Percentiles rank a stretch among this genome's conserved stretches.
These are phyloP conservation scores for Nyctibius grandis DNA, from an alignment of 2,797 vertebrate species.

Conservation along the genomic window DNA sequence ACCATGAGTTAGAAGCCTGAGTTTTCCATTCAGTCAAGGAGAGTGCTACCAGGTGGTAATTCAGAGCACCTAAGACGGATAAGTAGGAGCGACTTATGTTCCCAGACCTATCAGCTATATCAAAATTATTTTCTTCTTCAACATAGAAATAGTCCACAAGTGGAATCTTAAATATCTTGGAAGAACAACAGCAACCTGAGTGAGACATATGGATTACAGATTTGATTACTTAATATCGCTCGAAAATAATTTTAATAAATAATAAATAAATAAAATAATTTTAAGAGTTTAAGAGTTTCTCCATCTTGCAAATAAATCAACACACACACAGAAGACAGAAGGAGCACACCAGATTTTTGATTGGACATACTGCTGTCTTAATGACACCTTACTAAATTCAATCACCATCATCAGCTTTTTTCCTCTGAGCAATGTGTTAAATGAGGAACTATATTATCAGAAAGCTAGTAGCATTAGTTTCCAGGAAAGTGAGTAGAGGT, in stretches of 20 bases:
- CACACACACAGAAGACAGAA: neutral
- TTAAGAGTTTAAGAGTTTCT: neutral
- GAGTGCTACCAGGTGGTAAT: neutral
- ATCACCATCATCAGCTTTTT: neutral
- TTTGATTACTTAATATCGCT: neutral
- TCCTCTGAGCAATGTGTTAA: neutral
- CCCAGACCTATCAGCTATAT: neutral
- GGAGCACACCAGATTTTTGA: neutral
- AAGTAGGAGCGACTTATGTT: neutral
- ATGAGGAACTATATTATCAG: neutral
- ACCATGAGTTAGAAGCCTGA: neutral
- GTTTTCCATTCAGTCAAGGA: neutral
- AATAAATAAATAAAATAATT: too few relatives aligned
- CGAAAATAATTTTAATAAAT: neutral
- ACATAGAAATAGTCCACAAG: neutral
- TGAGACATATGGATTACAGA: neutral
- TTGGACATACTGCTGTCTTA: neutral
- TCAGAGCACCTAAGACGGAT: neutral
- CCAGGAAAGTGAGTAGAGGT: neutral
- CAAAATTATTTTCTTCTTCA: neutral
- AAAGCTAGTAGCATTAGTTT: neutral
- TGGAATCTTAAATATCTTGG: neutral
- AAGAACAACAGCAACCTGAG: neutral
- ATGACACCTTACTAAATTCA: neutral
- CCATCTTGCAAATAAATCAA: neutral